phyloP scores from a whole-genome alignment of 37 sponge, comb jelly and placozoan species.

The Ephydatia muelleri region DNA sequence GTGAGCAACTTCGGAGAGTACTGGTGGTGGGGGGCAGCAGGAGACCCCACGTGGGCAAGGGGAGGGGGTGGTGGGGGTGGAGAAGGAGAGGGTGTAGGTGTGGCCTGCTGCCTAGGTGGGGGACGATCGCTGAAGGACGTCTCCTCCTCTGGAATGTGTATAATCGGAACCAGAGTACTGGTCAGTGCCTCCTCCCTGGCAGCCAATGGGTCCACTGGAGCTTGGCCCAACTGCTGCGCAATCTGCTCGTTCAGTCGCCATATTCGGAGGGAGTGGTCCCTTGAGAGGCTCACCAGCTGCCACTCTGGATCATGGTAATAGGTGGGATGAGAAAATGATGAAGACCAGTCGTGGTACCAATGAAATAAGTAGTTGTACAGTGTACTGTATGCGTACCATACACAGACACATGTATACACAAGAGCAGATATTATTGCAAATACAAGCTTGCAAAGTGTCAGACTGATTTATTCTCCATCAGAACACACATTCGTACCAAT shows the following conservation, averaged over 20 bases:
- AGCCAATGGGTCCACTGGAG: background rate
- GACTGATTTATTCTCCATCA: no score
- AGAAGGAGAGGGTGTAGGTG: constrained; percentile 2
- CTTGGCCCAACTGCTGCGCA: constrained; percentile 17
- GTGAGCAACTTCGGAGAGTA: constrained; percentile 18
- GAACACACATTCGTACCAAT: no score
- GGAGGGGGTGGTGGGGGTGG: background rate
- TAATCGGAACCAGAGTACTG: background rate
- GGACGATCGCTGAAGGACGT: background rate
- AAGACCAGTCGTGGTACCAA: no score
- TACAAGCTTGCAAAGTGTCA: constrained; percentile 10
- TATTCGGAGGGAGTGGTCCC: constrained; percentile 51
- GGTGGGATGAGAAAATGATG: no score
- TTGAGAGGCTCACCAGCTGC: constrained; percentile 56
- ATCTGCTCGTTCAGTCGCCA: constrained; percentile 58
- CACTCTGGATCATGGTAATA: constrained; percentile 14
- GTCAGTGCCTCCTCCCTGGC: background rate
- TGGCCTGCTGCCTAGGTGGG: background rate
- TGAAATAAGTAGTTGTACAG: no score
- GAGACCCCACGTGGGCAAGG: background rate
- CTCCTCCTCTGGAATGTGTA: background rate
- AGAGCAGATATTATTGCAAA: background rate
- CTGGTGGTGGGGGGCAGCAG: background rate
- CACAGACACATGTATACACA: background rate
- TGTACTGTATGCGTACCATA: no score